Base-by-base conservation (phyloP, 2,113 vertebrate genomes). In the Puntigrus tetrazona region DNA sequence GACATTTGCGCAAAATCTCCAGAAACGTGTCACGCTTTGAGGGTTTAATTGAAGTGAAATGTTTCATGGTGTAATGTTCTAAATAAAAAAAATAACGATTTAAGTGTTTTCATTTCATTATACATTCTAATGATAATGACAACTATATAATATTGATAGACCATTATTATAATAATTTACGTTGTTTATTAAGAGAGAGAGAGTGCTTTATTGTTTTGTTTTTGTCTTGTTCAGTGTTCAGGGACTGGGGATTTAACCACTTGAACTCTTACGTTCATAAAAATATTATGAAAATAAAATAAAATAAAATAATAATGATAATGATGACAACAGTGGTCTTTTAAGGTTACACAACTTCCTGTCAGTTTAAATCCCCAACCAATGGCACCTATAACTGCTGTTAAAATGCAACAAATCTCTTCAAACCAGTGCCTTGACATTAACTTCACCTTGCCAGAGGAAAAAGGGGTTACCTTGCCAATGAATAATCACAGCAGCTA, bases 361-460 rank as follows among this genome's bases (percentile, higher is more conserved):
- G 25, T 4, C 16, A 9, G 7, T 50, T 29, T 13, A 76, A 76
- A 22, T 76, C 18, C 45, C 18, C 10, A 34, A 27, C 73, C 45
- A 27, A 27, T 11, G 2, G 73, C 2, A 6, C 27, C 18, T 57
- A 55, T 43, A 25, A 43, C 22, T 72, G 34, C 41, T 41, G 34
- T 38, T 18, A 6, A 13, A 43, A 69, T 41, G 22, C 22, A 41
- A 41, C 36, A 65, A 55, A 25, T 84, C 29, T 69, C 61, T 65
- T 65, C 25, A 80, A 65, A 65, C 25, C 75, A 22, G 52, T 22
- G 31, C 36, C 59, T 69, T 25, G 43, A 43, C 25, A 65, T 81
- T 75, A 43, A 69, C 57, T 45, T 82, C 73, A 84, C 57, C 72
- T 82, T 82, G 78, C 31, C 27, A 16, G 22, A 81, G 13, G 11